Percentiles rank a stretch among this genome's conserved stretches.
Evolutionary conservation across 1,140 invertebrate species (phyloP).

Genomic region (Pachyrhynchus sulphureomaculatus): DNA sequence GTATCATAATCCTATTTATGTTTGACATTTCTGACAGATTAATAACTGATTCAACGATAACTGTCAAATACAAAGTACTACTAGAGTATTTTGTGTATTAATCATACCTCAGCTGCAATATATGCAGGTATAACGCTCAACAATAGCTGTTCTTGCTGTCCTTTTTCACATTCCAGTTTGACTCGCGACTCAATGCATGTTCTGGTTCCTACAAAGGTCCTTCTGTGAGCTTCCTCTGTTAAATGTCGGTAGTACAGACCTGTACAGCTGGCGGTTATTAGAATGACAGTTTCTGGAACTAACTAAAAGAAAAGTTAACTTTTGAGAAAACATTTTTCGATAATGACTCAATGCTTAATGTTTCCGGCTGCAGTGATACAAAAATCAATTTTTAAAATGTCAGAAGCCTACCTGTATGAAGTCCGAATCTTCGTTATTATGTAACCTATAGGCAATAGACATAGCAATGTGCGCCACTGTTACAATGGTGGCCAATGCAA

Average conservation of each 20-base stretch:
- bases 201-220: constrained; percentile 83
- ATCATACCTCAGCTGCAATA: constrained; percentile 83
- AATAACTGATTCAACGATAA: too few relatives aligned
- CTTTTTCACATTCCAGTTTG: constrained; percentile 88
- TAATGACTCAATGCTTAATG: too few relatives aligned
- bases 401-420: constrained; percentile 56
- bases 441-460: constrained; percentile 53
- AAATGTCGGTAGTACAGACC: constrained; percentile 86
- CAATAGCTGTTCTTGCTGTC: constrained; percentile 88
- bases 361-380: not conserved
- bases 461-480: constrained; percentile 60
- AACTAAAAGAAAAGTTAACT: constrained; percentile 59
- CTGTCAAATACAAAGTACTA: too few relatives aligned
- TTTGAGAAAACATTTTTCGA: constrained; percentile 5
- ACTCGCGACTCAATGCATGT: constrained; percentile 90
- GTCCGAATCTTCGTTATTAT: constrained; percentile 50
- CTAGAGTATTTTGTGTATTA: too few relatives aligned
- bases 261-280: constrained; percentile 73
- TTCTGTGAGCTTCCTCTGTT: constrained; percentile 78
- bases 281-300: constrained; percentile 71
- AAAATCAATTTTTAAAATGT: not conserved
- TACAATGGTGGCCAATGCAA: constrained; percentile 60
- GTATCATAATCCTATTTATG: not conserved
- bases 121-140: constrained; percentile 92
- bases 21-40: not conserved